Percentiles rank a stretch among this genome's conserved stretches.
phyloP scores from a whole-genome alignment of 2,797 vertebrate species.

The Garrulus glandarius region DNA sequence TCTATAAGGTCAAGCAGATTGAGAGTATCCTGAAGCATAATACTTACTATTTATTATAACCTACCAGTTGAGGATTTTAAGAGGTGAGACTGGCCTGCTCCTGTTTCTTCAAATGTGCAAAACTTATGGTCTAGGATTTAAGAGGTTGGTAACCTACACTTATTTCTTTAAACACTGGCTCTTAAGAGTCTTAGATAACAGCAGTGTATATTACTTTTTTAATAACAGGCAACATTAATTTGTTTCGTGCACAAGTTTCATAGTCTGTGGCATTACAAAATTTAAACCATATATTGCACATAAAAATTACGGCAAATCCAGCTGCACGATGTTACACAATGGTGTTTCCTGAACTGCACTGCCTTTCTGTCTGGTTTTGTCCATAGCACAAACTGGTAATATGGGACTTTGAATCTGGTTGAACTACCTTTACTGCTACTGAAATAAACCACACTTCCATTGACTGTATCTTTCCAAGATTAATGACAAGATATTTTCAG shows the following conservation, averaged over 20 bases:
- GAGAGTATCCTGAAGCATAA: background rate
- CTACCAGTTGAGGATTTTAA: background rate
- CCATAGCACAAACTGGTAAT: background rate
- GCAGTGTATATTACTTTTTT: background rate
- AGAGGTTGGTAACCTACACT: background rate
- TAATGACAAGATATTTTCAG: background rate
- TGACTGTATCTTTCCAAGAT: background rate
- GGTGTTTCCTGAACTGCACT: background rate
- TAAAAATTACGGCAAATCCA: background rate
- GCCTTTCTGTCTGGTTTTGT: background rate
- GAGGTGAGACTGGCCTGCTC: background rate
- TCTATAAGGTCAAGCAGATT: background rate
- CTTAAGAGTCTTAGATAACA: background rate
- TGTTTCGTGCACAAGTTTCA: background rate
- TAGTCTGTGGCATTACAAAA: background rate
- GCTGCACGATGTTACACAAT: background rate
- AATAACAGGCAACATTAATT: background rate
- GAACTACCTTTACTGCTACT: background rate
- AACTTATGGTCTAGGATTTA: background rate
- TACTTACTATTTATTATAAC: background rate
- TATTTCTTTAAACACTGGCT: background rate
- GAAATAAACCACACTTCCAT: background rate
- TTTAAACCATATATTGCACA: background rate
- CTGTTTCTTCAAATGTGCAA: background rate
- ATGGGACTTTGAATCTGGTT: background rate